Base-by-base conservation (phyloP, 2,797 vertebrate genomes). In the Gymnoscopelus braueri region DNA sequence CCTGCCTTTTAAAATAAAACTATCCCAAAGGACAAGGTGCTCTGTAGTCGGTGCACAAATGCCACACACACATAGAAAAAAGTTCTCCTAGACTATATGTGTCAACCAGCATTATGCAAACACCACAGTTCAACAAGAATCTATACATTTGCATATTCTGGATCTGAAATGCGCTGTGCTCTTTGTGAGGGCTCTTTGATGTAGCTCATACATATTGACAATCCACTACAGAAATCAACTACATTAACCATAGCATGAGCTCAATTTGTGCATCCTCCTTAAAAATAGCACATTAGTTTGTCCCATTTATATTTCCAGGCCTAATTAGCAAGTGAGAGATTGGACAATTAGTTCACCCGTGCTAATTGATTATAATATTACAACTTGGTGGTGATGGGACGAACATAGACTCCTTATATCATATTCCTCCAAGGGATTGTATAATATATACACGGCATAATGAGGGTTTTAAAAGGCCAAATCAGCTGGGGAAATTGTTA, bases 321-420 rank as follows among this genome's bases (percentile, higher is more conserved):
- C 84, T 87, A 91, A 91, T 93, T 91, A 91, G 84, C 80, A 71
- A 86, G 79, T 83, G 83, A 90, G 89, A 87, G 81, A 92, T 89
- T 89, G 88, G 87, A 88, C 85, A 89, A 91, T 92, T 92, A 91
- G 87, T 74, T 88, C 81, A 85, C 86, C 80, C 86, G 19, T 84
- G 84, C 84, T 91, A 92, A 93, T 90, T 93, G 89, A 93, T 92
- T 90, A 83, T 82, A 90, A 91, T 92, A 92, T 89, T 88, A 89
- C 88, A 88, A 84, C 82, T 79, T 67, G 79, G 83, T 74, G 76
- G 81, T 88, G 86, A 89, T 86, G 55, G 84, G 87, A 89, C 86
- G 84, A 90, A 84, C 69, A 67, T 60, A 65, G 81, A 77, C 76
- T 79, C 72, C 84, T 82, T 54, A 35, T 87, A 83, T 69, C 70